Conservation (phyloP, 2,797 vertebrate genomes). For the Microctenopoma lineatum region DNA sequence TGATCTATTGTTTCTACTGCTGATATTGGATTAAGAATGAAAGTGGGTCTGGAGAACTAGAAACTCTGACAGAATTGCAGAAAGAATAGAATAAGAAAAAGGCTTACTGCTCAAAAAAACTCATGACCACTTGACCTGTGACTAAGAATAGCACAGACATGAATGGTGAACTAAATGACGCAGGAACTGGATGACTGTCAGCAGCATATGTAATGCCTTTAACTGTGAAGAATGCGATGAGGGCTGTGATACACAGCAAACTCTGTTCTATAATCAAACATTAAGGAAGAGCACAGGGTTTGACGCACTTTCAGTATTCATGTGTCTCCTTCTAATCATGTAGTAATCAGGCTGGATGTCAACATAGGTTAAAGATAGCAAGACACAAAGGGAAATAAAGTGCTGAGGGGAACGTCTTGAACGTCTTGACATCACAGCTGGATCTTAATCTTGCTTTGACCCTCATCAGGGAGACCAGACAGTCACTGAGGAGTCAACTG, state of each 20-base stretch:
- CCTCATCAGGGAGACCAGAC: background rate
- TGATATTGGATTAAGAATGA: background rate
- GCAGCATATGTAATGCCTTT: constrained; percentile 13
- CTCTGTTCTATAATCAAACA: constrained; percentile 38
- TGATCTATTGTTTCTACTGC: background rate
- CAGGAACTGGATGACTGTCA: constrained; percentile 9
- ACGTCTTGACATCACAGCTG: constrained; percentile 1
- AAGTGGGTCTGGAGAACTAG: too few species aligned
- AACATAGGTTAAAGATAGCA: constrained; percentile 38
- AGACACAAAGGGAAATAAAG: background rate
- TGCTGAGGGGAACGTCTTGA: background rate
- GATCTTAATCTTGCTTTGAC: constrained; percentile 14
- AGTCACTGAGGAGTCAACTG: background rate
- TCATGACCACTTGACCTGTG: constrained; percentile 28
- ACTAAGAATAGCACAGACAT: constrained; percentile 49
- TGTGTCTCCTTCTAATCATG: constrained; percentile 23
- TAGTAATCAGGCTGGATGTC: constrained; percentile 31
- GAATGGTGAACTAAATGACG: constrained; percentile 7
- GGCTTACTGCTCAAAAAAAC: constrained; percentile 1
- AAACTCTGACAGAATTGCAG: background rate
- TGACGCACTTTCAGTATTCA: constrained; percentile 36
- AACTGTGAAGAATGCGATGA: constrained; percentile 36
- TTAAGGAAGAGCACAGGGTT: constrained; percentile 34
- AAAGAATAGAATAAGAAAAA: constrained; percentile 1
- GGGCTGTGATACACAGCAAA: constrained; percentile 15